Percentiles rank a stretch among this genome's conserved stretches.
Evolutionary conservation across 2,797 vertebrate genomes (phyloP).

Genomic region (Crax fasciolata): DNA sequence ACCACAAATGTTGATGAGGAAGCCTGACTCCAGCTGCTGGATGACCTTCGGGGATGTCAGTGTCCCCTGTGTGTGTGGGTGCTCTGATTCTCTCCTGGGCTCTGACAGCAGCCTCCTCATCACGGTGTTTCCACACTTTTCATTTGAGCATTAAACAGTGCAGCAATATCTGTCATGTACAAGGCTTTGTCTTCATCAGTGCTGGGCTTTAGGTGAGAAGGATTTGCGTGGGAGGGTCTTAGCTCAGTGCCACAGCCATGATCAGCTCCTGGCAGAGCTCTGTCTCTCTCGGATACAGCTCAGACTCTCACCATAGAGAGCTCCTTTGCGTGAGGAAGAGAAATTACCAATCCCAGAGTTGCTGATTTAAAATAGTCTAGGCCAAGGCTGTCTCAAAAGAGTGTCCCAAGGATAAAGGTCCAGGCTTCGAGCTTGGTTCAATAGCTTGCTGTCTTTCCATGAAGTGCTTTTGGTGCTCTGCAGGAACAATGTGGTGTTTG

Average conservation of each 20-base stretch:
- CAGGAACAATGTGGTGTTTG: conserved; percentile 13
- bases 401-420: conserved; percentile 43
- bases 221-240: not conserved
- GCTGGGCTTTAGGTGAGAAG: not conserved
- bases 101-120: not conserved
- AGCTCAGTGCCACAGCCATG: not conserved
- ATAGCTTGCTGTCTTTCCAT: conserved; percentile 3
- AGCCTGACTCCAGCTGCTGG: not conserved
- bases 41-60: not conserved
- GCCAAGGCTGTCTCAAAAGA: conserved; percentile 46
- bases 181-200: not conserved
- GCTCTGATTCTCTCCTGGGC: not conserved
- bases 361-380: conserved; percentile 19
- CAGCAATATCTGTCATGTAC: not conserved
- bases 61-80: not conserved
- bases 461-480: conserved; percentile 21
- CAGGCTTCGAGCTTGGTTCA: conserved; percentile 34
- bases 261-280: not conserved
- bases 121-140: not conserved
- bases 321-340: not conserved
- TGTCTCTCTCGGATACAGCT: not conserved
- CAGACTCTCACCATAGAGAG: not conserved
- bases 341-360: not conserved
- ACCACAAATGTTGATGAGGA: not conserved
- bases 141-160: not conserved